Evolutionary conservation across 2,113 vertebrate species (phyloP), one percentile per base, ranked within the genome.

Genomic region (Zonotrichia leucophrys): DNA sequence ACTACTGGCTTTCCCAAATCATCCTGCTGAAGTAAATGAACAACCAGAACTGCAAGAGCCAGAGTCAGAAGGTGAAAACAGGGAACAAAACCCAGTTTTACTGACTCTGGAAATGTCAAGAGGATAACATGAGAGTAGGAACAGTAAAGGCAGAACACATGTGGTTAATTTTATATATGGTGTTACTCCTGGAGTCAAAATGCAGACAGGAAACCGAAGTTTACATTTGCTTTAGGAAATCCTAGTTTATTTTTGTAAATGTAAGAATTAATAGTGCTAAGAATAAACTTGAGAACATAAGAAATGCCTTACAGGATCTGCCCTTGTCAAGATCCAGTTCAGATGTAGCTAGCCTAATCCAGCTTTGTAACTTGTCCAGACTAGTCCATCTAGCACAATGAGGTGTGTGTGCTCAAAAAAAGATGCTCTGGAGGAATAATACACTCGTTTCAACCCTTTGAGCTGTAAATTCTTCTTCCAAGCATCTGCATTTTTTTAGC

Each of bases 341-440:
- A 53, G 41, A 18, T 39, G 8, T 44, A 78, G 22, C 50, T 56
- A 23, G 3, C 24, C 15, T 39, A 52, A 46, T 64, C 21, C 31
- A 82, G 11, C 8, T 76, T 27, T 39, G 53, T 33, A 59, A 14
- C 15, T 86, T 44, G 41, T 44, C 41, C 46, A 69, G 41, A 52
- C 21, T 33, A 58, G 14, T 47, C 27, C 21, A 56, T 30, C 27
- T 47, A 69, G 8, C 31, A 68, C 15, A 16, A 10, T 69, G 22
- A 7, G 0, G 1, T 24, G 3, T 68, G 8, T 52, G 16, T 44
- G n/a, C 10, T 42, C 31, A 73, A 52, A n/a, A n/a, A n/a, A n/a
- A 86, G 50, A 49, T 28, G 17, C 15, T 62, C 5, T 69, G 58
- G 53, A 66, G 53, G 41, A 85, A 23, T 3, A 86, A 7, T 6